Evolutionary conservation across 53 echinoderm and acorn worm species (phyloP), one percentile per base, ranked within the genome.

Genomic region (Crossaster papposus): DNA sequence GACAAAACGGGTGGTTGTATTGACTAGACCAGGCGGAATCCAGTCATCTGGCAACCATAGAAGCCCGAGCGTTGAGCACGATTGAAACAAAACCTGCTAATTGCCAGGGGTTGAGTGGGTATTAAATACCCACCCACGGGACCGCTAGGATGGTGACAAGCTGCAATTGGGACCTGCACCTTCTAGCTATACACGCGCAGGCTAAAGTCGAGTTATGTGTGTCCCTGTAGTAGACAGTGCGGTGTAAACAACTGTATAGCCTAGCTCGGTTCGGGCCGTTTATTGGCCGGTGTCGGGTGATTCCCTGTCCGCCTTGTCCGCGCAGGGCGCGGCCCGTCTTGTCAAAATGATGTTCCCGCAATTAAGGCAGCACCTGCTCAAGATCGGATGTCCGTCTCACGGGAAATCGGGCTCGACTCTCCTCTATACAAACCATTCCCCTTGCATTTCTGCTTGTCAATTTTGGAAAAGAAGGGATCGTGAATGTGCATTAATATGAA

Each of bases 321-420:
- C 4, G 13, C 38, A 10, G 74, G 6, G 22, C 68, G 28, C 9
- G 17, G 14, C 36, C 5, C 13, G 78, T 18, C 36, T 36, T 51
- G 22, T 38, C 24, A 12, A 44, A n/a, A 36, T 51, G 78, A 78
- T 78, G 78, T 78, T 78, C 78, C 24, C 51, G 51, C 78, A 78
- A 78, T 78, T 78, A 78, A 35, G 23, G 78, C 23, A 23, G 78
- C 78, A 78, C 78, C 38, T 78, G 78, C 78, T 51, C 78, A 51
- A 5, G 44, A 51, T 78, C 36, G 26, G 36, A 50, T 78, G 20
- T 78, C 26, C 22, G 2, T 22, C 51, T 44, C 36, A 18, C 5
- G 10, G 74, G 74, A 23, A 68, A 17, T 28, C 35, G 36, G 9
- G n/a, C n/a, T n/a, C n/a, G n/a, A n/a, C 35, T 13, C 18, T 73